Evolutionary conservation across 2,113 vertebrate genomes (phyloP).

Genomic region (Origma solitaria): DNA sequence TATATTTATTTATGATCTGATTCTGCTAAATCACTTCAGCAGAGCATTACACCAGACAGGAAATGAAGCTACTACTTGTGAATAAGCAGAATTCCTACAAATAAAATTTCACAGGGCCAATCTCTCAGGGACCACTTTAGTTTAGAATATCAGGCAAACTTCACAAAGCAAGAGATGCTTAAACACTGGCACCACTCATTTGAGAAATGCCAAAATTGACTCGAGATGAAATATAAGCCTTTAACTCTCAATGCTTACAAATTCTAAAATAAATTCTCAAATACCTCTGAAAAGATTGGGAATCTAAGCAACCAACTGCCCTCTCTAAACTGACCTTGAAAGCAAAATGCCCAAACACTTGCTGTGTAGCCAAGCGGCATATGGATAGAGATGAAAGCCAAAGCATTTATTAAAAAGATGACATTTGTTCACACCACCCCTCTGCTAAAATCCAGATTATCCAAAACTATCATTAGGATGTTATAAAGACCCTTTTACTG

Average conservation of each 20-base stretch:
- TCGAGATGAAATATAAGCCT: neutral
- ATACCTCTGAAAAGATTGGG: neutral
- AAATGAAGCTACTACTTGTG: neutral
- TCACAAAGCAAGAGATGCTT: neutral
- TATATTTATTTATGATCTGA: neutral
- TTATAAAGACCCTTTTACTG: neutral
- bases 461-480: conserved; percentile 18
- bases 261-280: neutral
- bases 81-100: neutral
- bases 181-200: neutral
- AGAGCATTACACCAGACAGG: neutral
- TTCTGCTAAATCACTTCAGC: neutral
- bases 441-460: conserved; percentile 50
- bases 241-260: neutral
- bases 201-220: neutral
- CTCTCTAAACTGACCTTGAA: conserved; percentile 9
- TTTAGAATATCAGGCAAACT: neutral
- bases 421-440: conserved; percentile 28
- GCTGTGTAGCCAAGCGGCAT: neutral
- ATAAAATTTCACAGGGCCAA: neutral
- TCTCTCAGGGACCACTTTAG: neutral
- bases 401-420: conserved; percentile 14
- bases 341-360: conserved; percentile 20
- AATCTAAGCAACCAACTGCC: neutral
- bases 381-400: conserved; percentile 49